These are phyloP conservation scores for Octodon degus DNA, from an alignment of 2,113 vertebrate species.

Conservation along the genomic window DNA sequence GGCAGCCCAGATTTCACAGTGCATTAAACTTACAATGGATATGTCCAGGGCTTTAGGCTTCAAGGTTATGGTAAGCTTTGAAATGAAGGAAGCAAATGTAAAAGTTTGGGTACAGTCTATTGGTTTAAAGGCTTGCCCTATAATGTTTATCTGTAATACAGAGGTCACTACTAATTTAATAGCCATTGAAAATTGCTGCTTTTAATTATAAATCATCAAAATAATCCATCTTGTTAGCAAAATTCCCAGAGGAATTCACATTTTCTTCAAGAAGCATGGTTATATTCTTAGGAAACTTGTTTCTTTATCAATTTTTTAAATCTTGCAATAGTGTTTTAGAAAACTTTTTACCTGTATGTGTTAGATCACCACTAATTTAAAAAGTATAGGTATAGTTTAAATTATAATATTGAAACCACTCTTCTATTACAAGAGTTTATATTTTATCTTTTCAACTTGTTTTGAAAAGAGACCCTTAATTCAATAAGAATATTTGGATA, in stretches of 20 bases:
- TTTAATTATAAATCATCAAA: slow-evolving; percentile 19
- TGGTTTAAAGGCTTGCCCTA: neutral
- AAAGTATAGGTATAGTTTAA: slow-evolving; percentile 25
- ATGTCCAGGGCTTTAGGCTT: neutral
- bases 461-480: slow-evolving; percentile 65
- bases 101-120: accelerated
- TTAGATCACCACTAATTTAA: slow-evolving; percentile 12
- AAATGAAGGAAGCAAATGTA: neutral
- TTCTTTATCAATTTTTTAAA: slow-evolving; percentile 33
- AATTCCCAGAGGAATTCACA: neutral
- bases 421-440: neutral
- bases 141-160: neutral
- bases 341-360: neutral
- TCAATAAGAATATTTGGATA: neutral
- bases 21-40: neutral
- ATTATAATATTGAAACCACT: neutral
- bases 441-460: neutral
- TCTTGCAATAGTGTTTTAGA: neutral
- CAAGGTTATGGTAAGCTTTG: neutral
- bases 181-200: neutral
- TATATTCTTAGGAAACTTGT: neutral
- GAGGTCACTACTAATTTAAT: neutral
- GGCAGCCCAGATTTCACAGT: neutral
- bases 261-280: neutral
- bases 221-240: neutral